Conservation (phyloP, 53 echinoderm and acorn worm species). For the Patiria pectinifera region DNA sequence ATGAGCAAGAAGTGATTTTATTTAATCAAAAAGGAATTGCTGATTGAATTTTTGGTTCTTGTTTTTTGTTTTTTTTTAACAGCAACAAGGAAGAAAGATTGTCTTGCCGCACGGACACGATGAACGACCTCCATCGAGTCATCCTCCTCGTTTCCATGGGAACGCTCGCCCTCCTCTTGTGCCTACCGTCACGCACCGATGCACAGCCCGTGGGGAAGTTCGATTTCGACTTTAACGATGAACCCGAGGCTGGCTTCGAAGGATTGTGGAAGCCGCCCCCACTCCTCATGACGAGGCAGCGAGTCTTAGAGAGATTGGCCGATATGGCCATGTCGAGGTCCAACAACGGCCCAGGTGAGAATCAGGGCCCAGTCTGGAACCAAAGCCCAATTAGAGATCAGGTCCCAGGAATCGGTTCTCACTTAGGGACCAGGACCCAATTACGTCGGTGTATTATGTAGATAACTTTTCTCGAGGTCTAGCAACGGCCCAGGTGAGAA, state of each 20-base stretch:
- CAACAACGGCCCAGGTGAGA: constrained; percentile 39
- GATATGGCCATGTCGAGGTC: constrained; percentile 43
- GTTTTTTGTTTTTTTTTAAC: neutral
- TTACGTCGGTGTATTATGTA: too few relatives aligned
- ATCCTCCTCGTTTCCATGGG: constrained; percentile 36
- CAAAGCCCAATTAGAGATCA: neutral
- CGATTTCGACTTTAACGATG: constrained; percentile 11
- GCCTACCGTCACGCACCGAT: constrained; percentile 54
- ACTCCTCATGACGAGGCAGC: neutral
- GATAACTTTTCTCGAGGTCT: too few relatives aligned
- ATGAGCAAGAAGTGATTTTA: too few relatives aligned
- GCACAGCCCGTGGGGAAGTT: constrained; percentile 44
- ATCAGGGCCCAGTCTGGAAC: neutral
- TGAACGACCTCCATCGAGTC: constrained; percentile 50
- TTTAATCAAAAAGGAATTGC: too few relatives aligned
- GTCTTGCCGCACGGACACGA: neutral
- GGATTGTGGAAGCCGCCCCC: neutral
- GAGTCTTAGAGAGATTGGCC: constrained; percentile 9
- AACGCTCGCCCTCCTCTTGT: constrained; percentile 47
- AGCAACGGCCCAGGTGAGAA: too few relatives aligned
- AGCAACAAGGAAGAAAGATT: neutral
- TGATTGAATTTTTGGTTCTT: neutral
- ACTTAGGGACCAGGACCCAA: neutral
- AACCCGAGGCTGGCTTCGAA: constrained; percentile 16
- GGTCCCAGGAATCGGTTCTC: neutral